Evolutionary conservation across 2,888 invertebrate species (phyloP), one percentile per base, ranked within the genome.

Genomic region (Brachycybe producta): DNA sequence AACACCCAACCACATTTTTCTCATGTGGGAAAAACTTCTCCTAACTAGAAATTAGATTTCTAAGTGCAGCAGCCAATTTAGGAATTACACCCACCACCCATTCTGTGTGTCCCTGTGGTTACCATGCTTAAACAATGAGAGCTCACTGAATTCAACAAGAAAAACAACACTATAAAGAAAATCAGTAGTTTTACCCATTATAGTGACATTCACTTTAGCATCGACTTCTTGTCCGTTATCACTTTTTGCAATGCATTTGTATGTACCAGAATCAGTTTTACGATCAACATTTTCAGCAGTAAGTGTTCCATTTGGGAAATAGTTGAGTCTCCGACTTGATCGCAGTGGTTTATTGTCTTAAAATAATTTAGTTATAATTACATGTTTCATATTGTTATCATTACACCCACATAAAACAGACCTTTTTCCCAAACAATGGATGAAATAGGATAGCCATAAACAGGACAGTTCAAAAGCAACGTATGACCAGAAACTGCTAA

Each of bases 241-340:
- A 55, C 65, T 64, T 21, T 56, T 58, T 1, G 65, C 67, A 1
- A 57, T 57, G 54, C 68, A 68, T 3, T 60, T 61, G 54, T 67
- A 68, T 38, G 56, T 54, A 2, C 68, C 68, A 15, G 62, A 62
- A 52, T 67, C 67, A 28, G 61, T 56, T 34, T 56, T 48, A 39
- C 61, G 61, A 54, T 64, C 62, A n/a, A 67, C 64, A 40, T 62
- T 61, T 26, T 60, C 53, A 5, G 67, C 62, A 19, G 59, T 59
- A 7, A 68, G 58, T 1, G 61, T 61, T 2, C 65, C 65, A 49
- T 66, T 63, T 5, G 51, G 38, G 15, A 59, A 57, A 21, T 53
- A 52, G 19, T 59, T 57, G 51, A 65, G 65, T 15, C 64, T 56
- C 54, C 65, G 64, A 57, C 64, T 64, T 35, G 60, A 58, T 23